These are phyloP conservation scores for Lasioglossum albipes DNA, from an alignment of 1,140 invertebrate genomes.

Conservation along the genomic window DNA sequence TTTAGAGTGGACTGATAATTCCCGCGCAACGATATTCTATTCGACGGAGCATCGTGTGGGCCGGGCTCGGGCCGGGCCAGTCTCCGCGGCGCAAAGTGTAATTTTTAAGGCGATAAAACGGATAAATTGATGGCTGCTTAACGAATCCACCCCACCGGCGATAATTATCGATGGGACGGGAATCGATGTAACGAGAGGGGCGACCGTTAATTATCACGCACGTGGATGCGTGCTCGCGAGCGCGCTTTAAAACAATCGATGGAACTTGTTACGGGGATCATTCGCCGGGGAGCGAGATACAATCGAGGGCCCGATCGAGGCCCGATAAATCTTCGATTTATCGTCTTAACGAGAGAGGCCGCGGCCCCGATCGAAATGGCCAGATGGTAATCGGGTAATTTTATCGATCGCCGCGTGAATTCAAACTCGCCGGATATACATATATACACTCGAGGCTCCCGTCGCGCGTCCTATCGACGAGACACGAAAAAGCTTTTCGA, in stretches of 20 bases:
- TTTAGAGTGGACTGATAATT: too few species aligned
- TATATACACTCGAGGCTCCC: too few species aligned
- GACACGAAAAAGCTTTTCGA: neutral
- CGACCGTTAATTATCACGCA: slow-evolving; percentile 32
- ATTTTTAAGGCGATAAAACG: slow-evolving; percentile 2
- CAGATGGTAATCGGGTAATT: neutral
- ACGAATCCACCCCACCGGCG: slow-evolving; percentile 40
- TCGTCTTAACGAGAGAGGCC: slow-evolving; percentile 1
- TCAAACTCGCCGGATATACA: too few species aligned
- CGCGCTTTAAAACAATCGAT: slow-evolving; percentile 11
- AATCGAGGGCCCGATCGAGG: slow-evolving; percentile 3
- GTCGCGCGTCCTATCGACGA: too few species aligned
- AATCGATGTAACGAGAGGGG: slow-evolving; percentile 31
- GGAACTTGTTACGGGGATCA: slow-evolving; percentile 13
- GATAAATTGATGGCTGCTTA: slow-evolving; percentile 46
- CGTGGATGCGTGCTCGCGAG: neutral
- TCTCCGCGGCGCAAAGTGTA: neutral
- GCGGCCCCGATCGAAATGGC: neutral
- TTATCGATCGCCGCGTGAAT: too few species aligned
- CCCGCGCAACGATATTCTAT: too few species aligned
- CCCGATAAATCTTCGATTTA: slow-evolving; percentile 27
- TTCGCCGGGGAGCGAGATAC: slow-evolving; percentile 4
- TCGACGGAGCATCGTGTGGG: too few species aligned
- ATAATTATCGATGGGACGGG: slow-evolving; percentile 45
- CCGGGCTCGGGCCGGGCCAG: too few species aligned